Base-by-base conservation (phyloP, 2,888 invertebrate genomes). In the Melieria crassipennis region DNA sequence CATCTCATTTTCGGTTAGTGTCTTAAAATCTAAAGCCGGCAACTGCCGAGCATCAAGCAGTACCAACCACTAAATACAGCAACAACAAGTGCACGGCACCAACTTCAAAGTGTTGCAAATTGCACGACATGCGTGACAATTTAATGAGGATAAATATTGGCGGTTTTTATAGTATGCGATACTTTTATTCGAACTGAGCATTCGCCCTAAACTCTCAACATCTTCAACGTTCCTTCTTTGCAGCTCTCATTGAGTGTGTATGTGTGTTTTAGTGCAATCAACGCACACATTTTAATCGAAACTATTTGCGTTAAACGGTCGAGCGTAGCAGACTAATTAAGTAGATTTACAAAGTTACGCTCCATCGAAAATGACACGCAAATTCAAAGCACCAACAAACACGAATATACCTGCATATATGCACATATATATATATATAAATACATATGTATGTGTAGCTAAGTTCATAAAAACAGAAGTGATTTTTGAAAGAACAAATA, bases 41-140 rank as follows among this genome's bases (percentile, higher is more conserved):
- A 50, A 50, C 10, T 50, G n/a, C 52, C n/a, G 52, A 50, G 52
- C n/a, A 50, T 2, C n/a, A 2, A 50, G 52, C 10, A 50, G 52
- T n/a, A 50, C n/a, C n/a, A 50, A 50, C 10, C 30, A 30, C 30
- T 30, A 30, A 30, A 30, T 10, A 45, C 16, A 46, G 11, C 50
- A 60, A 13, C 57, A 61, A 43, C 43, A 43, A 45, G 68, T 71
- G 73, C 67, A 74, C 58, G 60, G 13, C 48, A 45, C n/a, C 43
- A 65, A 70, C 74, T 70, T 72, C 72, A 74, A 74, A 70, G 74
- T 72, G 64, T 73, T 73, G 74, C 71, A 71, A 71, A 74, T 65
- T 74, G 71, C 52, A 80, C 80, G 81, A 82, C 82, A 84, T 82
- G 84, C 84, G 84, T 84, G 84, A 84, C 84, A 84, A 84, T 84